Conservation (phyloP, 2,888 invertebrate species). For the Mimas tiliae region DNA sequence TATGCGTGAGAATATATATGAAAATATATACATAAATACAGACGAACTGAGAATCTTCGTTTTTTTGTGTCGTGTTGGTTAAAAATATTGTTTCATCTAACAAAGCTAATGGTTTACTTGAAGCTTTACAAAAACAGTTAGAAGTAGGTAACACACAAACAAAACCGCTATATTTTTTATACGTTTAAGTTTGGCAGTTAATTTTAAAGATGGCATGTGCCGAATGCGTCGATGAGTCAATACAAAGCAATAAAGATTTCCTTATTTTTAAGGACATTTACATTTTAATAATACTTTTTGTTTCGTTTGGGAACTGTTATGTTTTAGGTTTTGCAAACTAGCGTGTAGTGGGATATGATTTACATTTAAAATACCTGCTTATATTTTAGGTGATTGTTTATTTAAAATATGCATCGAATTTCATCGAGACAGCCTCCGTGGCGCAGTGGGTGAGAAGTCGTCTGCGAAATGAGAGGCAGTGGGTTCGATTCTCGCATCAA, state of each 20-base stretch:
- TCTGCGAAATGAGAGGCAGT: no score
- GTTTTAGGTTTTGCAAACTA: not conserved
- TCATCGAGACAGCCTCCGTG: no score
- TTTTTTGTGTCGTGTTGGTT: no score
- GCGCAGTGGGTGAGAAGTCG: no score
- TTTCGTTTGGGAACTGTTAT: constrained; percentile 21
- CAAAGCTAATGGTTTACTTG: not conserved
- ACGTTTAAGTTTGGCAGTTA: constrained; percentile 3
- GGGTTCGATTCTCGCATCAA: no score
- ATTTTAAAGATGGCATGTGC: constrained; percentile 9
- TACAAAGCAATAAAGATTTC: constrained; percentile 20
- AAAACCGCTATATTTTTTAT: not conserved
- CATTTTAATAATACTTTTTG: constrained; percentile 17
- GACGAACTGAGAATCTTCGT: no score
- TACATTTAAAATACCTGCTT: no score
- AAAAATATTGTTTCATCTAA: not conserved
- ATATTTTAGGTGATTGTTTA: no score
- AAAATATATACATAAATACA: no score
- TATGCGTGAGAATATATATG: no score
- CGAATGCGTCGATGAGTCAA: constrained; percentile 22
- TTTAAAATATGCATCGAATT: no score
- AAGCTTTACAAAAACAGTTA: not conserved
- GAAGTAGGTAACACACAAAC: not conserved
- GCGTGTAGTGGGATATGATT: not conserved
- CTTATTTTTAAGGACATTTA: constrained; percentile 23